These are phyloP conservation scores for Rotaria socialis DNA, from an alignment of 2,888 invertebrate species.

Conservation along the genomic window DNA sequence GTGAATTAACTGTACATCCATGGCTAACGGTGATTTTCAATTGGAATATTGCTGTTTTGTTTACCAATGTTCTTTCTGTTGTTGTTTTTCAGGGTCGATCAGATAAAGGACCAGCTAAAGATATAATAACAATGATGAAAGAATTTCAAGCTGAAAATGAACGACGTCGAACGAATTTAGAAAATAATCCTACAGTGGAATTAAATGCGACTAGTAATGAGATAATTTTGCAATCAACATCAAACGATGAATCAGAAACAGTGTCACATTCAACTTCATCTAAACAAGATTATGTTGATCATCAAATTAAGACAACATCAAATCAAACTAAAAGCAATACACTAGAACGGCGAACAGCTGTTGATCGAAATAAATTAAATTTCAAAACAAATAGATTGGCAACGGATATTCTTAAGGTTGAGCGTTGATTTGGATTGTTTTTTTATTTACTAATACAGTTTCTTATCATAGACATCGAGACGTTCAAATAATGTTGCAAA, in stretches of 20 bases:
- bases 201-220: background rate
- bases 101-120: slow-evolving; percentile 2
- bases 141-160: slow-evolving; percentile 37
- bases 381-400: background rate
- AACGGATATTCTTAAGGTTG: background rate
- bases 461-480: background rate
- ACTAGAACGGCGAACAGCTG: background rate
- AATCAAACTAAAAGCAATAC: background rate
- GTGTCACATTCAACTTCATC: background rate
- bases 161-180: background rate
- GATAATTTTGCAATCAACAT: background rate
- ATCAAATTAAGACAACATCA: background rate
- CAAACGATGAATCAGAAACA: background rate
- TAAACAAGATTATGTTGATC: too few species aligned
- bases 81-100: background rate
- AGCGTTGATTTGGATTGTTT: background rate
- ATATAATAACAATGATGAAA: slow-evolving; percentile 11
- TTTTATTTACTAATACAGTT: background rate
- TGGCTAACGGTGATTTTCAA: slow-evolving; percentile 50
- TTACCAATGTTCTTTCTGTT: background rate
- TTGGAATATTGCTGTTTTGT: too few species aligned
- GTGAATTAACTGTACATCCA: slow-evolving; percentile 62
- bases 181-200: background rate
- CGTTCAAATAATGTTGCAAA: background rate
- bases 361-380: background rate